Evolutionary conservation across 1,140 invertebrate genomes (phyloP), one percentile per base, ranked within the genome.

Genomic region (Papilio helenus): DNA sequence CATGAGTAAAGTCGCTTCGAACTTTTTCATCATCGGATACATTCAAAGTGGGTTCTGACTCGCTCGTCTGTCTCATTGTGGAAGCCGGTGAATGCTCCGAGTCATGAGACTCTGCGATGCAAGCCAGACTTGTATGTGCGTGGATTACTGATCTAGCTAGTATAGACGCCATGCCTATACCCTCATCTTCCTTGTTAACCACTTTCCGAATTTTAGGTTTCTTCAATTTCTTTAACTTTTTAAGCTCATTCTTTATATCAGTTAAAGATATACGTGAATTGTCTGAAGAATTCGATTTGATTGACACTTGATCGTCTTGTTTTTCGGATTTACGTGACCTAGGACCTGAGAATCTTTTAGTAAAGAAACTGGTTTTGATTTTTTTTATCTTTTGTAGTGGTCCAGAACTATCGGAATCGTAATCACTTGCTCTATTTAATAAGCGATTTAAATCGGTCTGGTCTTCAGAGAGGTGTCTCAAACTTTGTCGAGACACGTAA

Each of bases 131-230:
- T n/a, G 95, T 95, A 71, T 96, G 96, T 8, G 94, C 95, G 68
- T 95, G 94, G 80, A 96, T 95, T 1, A 97, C 95, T 8, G 96
- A 96, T 80, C 96, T 93, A 2, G 96, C 96, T 26, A 97, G 88
- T 77, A 96, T 94, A 12, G 96, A 95, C 2, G 96, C 96, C 95
- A 97, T 96, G 2, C 94, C 92, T 79, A 95, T 95, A 3, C 96
- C 95, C 85, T 96, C 95, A 0, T 96, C 95, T 82, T 96, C 95
- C 79, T 95, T 95, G 72, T 85, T 89, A n/a, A 83, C 82, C 34
- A 91, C 92, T 84, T 96, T 96, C n/a, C 94, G 93, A 78, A 96
- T 95, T 44, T 91, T 95, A 4, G 94, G 90, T 71, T 93, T 95
- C 82, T 95, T 96, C 18, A 94, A 80, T 12, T 86, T 83, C 79